Conservation (phyloP, 2,888 invertebrate species). For the Zaprionus lineosus region DNA sequence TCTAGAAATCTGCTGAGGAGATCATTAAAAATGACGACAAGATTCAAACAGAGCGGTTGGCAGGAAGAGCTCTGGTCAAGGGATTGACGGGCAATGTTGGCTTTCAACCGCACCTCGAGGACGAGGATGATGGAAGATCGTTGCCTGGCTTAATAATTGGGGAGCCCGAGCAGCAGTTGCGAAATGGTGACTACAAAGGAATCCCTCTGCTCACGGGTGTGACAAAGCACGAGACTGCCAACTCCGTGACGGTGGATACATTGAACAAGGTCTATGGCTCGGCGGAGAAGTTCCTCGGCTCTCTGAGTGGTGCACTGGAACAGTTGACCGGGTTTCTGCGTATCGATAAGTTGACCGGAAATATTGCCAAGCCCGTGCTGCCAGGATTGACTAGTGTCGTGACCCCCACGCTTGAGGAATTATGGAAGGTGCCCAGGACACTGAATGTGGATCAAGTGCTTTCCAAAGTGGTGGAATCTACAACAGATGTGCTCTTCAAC, state of each 20-base stretch:
- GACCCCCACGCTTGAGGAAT: conserved; percentile 75
- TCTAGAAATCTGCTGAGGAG: conserved; percentile 79
- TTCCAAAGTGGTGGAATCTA: conserved; percentile 80
- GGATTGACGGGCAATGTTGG: conserved; percentile 86
- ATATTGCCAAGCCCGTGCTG: conserved; percentile 70
- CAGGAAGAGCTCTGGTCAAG: conserved; percentile 85
- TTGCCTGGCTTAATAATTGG: conserved; percentile 87
- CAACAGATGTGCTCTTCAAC: conserved; percentile 90
- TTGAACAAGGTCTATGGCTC: conserved; percentile 77
- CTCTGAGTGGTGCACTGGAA: conserved; percentile 66
- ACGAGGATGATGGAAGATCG: conserved; percentile 86
- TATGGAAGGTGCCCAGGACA: conserved; percentile 77
- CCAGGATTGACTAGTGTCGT: conserved; percentile 70
- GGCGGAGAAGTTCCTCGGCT: conserved; percentile 76
- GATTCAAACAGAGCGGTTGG: conserved; percentile 85
- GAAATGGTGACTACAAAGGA: conserved; percentile 84
- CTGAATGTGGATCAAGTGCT: conserved; percentile 76
- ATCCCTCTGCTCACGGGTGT: conserved; percentile 89
- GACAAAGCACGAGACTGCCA: conserved; percentile 87
- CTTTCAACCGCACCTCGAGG: conserved; percentile 88
- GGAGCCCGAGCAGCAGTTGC: conserved; percentile 86
- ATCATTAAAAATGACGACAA: conserved; percentile 84
- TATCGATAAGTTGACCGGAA: conserved; percentile 75
- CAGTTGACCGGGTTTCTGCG: conserved; percentile 73
- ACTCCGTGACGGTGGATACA: conserved; percentile 71